Evolutionary conservation across 2,797 vertebrate species (phyloP).

Genomic region (Amniataba percoides): DNA sequence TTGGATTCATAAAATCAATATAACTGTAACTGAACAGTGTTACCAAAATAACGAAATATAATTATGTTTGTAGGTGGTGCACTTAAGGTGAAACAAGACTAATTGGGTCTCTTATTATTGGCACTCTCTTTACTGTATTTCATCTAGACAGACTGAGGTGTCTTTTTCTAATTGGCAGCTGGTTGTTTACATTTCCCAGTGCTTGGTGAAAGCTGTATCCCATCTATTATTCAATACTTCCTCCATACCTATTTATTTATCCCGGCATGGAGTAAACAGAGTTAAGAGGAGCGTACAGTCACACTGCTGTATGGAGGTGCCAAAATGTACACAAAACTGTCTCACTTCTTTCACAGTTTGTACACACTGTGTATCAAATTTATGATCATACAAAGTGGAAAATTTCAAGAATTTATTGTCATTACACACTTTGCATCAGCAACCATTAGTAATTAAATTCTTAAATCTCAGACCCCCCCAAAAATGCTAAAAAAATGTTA

Average conservation of each 20-base stretch:
- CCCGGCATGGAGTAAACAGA: constrained; percentile 37
- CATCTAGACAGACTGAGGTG: constrained; percentile 26
- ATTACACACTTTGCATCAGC: too few relatives aligned
- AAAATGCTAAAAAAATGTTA: too few relatives aligned
- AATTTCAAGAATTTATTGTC: too few relatives aligned
- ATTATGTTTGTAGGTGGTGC: background rate
- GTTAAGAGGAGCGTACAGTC: constrained; percentile 15
- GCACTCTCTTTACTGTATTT: constrained; percentile 31
- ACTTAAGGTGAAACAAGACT: constrained; percentile 31
- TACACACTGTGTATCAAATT: background rate
- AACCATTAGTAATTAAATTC: too few relatives aligned
- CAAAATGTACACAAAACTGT: background rate
- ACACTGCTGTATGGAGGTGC: background rate
- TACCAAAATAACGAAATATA: background rate
- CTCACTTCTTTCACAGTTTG: background rate
- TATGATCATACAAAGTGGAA: background rate
- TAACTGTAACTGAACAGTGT: background rate
- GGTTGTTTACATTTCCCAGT: constrained; percentile 56
- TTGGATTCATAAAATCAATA: background rate
- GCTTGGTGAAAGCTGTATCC: constrained; percentile 57
- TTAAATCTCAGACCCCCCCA: too few relatives aligned
- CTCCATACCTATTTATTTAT: constrained; percentile 51
- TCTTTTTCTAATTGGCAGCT: constrained; percentile 39
- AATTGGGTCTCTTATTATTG: constrained; percentile 25
- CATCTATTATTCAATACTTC: constrained; percentile 69